Conservation (phyloP, 2,797 vertebrate species). For the Scarus forsteni region DNA sequence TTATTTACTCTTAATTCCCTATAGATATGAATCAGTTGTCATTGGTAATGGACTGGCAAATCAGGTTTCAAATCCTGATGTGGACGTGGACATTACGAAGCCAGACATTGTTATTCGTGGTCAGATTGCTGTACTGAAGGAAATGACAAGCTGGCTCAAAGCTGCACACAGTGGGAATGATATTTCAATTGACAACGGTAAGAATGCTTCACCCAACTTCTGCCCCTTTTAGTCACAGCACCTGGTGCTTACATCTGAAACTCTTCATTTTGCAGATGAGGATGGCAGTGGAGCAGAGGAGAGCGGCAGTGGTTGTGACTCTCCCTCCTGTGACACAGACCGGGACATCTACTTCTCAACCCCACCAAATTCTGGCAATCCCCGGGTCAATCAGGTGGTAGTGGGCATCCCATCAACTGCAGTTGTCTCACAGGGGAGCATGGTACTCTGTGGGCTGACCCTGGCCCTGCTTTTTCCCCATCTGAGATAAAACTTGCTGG, state of each 20-base stretch:
- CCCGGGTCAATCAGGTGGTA: conserved; percentile 20
- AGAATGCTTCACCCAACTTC: conserved; percentile 32
- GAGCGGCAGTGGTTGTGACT: conserved; percentile 93
- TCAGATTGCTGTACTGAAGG: conserved; percentile 92
- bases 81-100: conserved; percentile 95
- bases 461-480: conserved; percentile 76
- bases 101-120: conserved; percentile 91
- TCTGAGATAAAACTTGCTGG: conserved; percentile 79
- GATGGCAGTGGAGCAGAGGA: conserved; percentile 89
- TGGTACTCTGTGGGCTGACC: conserved; percentile 69
- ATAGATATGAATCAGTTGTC: conserved; percentile 93
- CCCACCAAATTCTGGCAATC: conserved; percentile 40
- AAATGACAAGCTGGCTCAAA: conserved; percentile 95
- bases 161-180: conserved; percentile 94
- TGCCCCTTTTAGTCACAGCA: background rate
- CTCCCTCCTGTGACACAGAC: conserved; percentile 84
- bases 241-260: background rate
- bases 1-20: background rate
- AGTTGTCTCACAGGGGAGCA: conserved; percentile 49
- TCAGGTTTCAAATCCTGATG: conserved; percentile 96
- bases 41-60: conserved; percentile 94
- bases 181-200: conserved; percentile 89
- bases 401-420: accelerated
- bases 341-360: conserved; percentile 90
- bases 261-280: conserved; percentile 59